phyloP scores from a whole-genome alignment of 2,888 invertebrate species.

The Caenorhabditis japonica region DNA sequence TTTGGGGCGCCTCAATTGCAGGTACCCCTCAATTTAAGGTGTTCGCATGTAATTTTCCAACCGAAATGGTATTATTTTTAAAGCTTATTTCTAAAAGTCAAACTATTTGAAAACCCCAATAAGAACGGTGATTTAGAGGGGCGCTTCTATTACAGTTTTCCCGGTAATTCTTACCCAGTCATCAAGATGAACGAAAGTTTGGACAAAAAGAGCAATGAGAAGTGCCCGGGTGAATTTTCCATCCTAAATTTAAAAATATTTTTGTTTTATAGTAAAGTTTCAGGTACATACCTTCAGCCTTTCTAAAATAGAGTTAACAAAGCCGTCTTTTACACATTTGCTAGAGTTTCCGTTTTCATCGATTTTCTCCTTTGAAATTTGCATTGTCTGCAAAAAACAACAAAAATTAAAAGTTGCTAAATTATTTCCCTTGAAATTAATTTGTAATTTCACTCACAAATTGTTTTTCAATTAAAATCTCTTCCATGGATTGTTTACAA shows the following conservation, averaged over 20 bases:
- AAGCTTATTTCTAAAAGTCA: too few relatives aligned
- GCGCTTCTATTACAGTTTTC: too few relatives aligned
- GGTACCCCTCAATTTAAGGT: too few relatives aligned
- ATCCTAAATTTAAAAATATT: constrained; percentile 31
- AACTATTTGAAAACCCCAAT: too few relatives aligned
- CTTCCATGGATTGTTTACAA: constrained; percentile 53
- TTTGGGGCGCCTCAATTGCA: too few relatives aligned
- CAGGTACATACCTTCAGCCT: constrained; percentile 14
- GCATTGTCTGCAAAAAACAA: constrained; percentile 30
- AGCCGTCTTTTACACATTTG: constrained; percentile 15
- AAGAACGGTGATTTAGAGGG: too few relatives aligned
- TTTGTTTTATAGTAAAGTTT: neutral
- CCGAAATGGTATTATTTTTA: too few relatives aligned
- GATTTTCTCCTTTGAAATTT: constrained; percentile 39
- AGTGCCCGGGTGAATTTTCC: constrained; percentile 70
- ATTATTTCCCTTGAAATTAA: neutral
- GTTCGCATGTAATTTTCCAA: too few relatives aligned
- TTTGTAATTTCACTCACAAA: constrained; percentile 27
- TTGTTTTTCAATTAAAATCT: constrained; percentile 50
- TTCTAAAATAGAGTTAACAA: constrained; percentile 12
- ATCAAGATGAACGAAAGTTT: constrained; percentile 72
- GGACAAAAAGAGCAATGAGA: constrained; percentile 66
- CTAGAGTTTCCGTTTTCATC: constrained; percentile 52
- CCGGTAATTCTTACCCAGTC: constrained; percentile 66
- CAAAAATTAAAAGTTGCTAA: constrained; percentile 7